These are phyloP conservation scores for Channallabes apus DNA, from an alignment of 2,797 vertebrate species.

Conservation along the genomic window DNA sequence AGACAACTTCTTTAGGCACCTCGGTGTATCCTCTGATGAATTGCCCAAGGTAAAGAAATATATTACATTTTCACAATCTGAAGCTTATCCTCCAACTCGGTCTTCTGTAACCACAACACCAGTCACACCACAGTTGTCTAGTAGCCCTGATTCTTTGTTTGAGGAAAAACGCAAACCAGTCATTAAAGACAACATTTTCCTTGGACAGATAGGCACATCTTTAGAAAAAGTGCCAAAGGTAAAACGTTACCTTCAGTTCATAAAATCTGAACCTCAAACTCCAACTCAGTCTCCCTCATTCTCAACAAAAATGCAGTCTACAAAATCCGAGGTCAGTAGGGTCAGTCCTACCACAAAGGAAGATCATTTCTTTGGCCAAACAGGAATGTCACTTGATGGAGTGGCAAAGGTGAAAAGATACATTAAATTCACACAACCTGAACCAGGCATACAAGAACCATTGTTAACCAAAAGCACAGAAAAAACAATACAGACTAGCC, in stretches of 20 bases:
- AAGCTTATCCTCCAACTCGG: neutral
- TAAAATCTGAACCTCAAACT: neutral
- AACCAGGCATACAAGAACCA: neutral
- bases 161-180: neutral
- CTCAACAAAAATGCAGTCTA: neutral
- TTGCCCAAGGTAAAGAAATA: conserved; percentile 37
- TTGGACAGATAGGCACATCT: neutral
- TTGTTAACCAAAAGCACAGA: neutral
- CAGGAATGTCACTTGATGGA: neutral
- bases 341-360: neutral
- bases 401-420: conserved; percentile 45
- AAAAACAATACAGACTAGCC: neutral
- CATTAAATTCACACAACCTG: conserved; percentile 37
- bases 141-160: neutral
- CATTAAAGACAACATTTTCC: neutral
- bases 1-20: conserved; percentile 19
- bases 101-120: neutral
- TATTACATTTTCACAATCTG: conserved; percentile 23
- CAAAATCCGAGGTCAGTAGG: neutral
- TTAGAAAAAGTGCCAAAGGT: conserved; percentile 1
- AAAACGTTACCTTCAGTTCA: neutral
- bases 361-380: conserved; percentile 19
- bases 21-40: neutral
- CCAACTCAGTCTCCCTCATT: conserved; percentile 1
- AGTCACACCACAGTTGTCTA: conserved; percentile 9